Evolutionary conservation across 2,113 vertebrate species (phyloP).

Genomic region (Psittacula cyanocephala): DNA sequence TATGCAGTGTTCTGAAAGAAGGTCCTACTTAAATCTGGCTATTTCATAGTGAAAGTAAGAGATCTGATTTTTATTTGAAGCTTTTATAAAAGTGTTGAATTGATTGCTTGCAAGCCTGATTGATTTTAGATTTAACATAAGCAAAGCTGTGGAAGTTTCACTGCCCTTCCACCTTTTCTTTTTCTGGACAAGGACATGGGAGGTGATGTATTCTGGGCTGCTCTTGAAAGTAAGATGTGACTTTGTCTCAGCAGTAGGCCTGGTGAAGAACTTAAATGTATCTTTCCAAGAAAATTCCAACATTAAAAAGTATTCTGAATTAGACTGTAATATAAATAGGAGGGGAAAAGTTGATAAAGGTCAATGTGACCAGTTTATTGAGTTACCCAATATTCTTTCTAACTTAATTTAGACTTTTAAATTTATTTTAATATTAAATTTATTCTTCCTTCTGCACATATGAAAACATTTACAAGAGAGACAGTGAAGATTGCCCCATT

Average conservation of each 20-base stretch:
- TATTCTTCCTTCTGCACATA: background rate
- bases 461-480: background rate
- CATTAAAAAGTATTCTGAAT: background rate
- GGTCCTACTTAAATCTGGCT: background rate
- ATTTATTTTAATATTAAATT: background rate
- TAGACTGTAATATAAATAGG: background rate
- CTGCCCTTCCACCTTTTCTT: background rate
- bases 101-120: background rate
- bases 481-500: background rate
- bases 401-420: background rate
- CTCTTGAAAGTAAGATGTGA: background rate
- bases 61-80: constrained; percentile 6
- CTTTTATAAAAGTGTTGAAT: background rate
- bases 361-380: background rate
- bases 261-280: background rate
- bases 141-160: background rate
- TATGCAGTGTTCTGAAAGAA: background rate
- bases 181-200: background rate
- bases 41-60: background rate
- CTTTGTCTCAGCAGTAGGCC: background rate
- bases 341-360: background rate
- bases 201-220: background rate
- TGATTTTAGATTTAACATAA: background rate
- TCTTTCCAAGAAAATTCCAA: background rate
- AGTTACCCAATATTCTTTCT: background rate